Evolutionary conservation across 2,113 vertebrate genomes (phyloP).

Genomic region (Apaloderma vittatum): DNA sequence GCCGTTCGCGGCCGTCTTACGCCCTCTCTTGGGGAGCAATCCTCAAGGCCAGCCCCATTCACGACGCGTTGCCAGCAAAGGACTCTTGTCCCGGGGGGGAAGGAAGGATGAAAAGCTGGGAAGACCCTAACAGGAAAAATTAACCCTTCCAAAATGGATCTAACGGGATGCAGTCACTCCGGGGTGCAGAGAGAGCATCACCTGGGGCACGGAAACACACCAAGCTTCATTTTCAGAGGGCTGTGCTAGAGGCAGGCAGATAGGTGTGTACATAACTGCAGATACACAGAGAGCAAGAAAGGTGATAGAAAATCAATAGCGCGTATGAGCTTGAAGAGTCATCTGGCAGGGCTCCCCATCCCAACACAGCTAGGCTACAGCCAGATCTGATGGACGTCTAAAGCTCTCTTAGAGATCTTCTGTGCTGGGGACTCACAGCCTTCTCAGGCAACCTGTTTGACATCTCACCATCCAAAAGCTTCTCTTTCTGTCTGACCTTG

Average conservation of each 20-base stretch:
- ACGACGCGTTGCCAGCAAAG: fast-evolving
- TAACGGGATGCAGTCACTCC: neutral
- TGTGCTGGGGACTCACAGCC: neutral
- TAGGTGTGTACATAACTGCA: neutral
- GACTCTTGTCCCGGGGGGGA: fast-evolving
- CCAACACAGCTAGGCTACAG: neutral
- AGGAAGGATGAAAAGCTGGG: neutral
- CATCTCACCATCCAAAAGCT: neutral
- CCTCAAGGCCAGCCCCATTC: neutral
- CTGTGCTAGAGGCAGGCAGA: neutral
- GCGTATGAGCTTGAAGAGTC: neutral
- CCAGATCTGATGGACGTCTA: neutral
- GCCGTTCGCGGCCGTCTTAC: neutral
- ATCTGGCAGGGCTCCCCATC: neutral
- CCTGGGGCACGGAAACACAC: neutral
- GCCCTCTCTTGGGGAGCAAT: neutral
- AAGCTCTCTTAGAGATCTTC: neutral
- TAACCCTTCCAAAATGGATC: neutral
- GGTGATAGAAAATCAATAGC: slow-evolving; percentile 44
- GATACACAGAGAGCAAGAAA: neutral
- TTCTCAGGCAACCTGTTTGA: neutral
- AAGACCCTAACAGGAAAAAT: neutral
- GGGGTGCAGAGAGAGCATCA: neutral
- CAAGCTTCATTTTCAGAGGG: neutral
- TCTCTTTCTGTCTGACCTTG: neutral